Base-by-base conservation (phyloP, 2,888 invertebrate genomes). In the Tinea trinotella region DNA sequence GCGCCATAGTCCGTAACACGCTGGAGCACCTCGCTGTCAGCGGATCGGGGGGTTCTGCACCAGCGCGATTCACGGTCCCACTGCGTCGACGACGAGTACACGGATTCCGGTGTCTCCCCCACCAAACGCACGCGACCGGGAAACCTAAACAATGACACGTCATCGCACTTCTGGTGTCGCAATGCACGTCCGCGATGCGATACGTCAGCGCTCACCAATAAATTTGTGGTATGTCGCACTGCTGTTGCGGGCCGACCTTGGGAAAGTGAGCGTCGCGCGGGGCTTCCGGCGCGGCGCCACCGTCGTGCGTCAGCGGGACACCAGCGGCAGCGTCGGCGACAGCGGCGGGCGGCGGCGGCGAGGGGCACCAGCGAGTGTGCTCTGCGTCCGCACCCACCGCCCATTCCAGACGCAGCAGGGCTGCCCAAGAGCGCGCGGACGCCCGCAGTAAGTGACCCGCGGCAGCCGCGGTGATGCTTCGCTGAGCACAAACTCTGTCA, bases 11-110 rank as follows among this genome's bases (percentile, higher is more conserved):
- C 76, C 0, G 78, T 82, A 54, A 84, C 64, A 57, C 74, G 76
- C 62, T 84, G 79, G 56, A 84, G 59, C 10, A 80, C 64, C 61
- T 84, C 84, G 56, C 82, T 83, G 54, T 76, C 81, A 0, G 72
- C 64, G 0, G 64, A 20, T 6, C n/a, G 13, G 12, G 40, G 13
- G 2, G 35, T 15, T 20, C 24, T 18, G 53, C 53, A 40, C 53
- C 35, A 10, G 40, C 40, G 12, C 40, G 13, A 30, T n/a, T 30
- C 30, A 30, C 30, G 4, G 30, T 4, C 30, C 30, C 30, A 30
- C 30, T 30, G n/a, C 30, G 30, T n/a, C 30, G n/a, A n/a, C 30
- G 30, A 30, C 30, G 3, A 7, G 30, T 30, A 30, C 7, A n/a
- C n/a, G 7, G 30, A 30, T 2, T 30, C 30, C 9, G n/a, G 7